Conservation (phyloP, 2,113 vertebrate species). For the Colossoma macropomum region DNA sequence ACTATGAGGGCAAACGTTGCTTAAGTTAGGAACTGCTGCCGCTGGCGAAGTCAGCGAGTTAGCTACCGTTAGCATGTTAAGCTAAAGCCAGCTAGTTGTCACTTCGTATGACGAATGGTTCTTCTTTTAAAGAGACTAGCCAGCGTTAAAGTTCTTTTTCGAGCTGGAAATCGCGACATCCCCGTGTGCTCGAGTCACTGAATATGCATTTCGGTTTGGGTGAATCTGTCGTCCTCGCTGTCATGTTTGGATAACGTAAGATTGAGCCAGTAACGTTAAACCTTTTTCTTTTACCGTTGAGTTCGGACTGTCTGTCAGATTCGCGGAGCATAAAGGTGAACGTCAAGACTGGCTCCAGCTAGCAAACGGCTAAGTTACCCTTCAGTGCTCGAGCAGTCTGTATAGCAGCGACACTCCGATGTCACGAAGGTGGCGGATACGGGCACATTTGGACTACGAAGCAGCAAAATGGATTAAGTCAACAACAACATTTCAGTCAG, state of each 20-base stretch:
- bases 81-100: slow-evolving; percentile 26
- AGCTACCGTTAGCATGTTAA: neutral
- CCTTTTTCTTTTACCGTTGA: neutral
- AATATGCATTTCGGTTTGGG: neutral
- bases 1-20: neutral
- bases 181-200: neutral
- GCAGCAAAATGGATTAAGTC: slow-evolving; percentile 39
- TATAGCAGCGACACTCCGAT: slow-evolving; percentile 13
- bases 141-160: slow-evolving; percentile 3
- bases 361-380: neutral
- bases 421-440: slow-evolving; percentile 37
- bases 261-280: neutral
- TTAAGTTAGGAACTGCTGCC: neutral
- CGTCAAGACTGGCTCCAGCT: slow-evolving; percentile 12
- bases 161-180: neutral
- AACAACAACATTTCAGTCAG: neutral
- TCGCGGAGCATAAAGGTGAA: neutral
- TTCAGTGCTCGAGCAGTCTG: neutral
- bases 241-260: neutral
- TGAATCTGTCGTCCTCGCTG: too few relatives aligned
- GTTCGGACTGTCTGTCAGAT: neutral
- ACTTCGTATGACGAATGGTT: neutral
- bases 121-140: neutral
- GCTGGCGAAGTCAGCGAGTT: slow-evolving; percentile 9
- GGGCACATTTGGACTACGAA: slow-evolving; percentile 15